Conservation (phyloP, 2,113 vertebrate genomes). For the Sorex fumeus region DNA sequence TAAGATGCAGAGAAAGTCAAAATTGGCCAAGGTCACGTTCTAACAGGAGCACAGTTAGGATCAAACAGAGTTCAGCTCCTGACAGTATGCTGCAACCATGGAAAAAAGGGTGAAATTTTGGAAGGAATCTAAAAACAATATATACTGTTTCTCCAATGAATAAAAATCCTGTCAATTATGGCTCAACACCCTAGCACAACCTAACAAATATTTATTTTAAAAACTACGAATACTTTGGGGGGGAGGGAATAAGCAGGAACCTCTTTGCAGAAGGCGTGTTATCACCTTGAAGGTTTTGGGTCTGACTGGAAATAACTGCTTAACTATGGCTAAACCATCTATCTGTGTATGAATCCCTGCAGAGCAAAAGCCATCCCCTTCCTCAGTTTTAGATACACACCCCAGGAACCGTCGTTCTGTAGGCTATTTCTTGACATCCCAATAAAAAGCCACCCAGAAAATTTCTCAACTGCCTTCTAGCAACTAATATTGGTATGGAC, state of each 20-base stretch:
- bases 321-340: slow-evolving; percentile 26
- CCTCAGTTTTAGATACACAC: not conserved
- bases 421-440: slow-evolving; percentile 39
- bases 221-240: not conserved
- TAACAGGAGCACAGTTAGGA: slow-evolving; percentile 22
- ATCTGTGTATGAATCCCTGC: not conserved
- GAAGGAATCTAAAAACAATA: not conserved
- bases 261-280: slow-evolving; percentile 24
- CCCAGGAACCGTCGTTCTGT: not conserved
- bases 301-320: slow-evolving; percentile 32
- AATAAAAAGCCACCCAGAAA: slow-evolving; percentile 38
- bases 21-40: slow-evolving; percentile 27
- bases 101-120: not conserved
- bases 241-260: not conserved
- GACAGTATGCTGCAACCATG: not conserved
- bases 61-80: not conserved
- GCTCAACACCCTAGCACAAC: not conserved
- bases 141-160: not conserved
- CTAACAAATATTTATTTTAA: not conserved
- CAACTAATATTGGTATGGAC: not conserved
- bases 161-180: not conserved
- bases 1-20: slow-evolving; percentile 60
- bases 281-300: not conserved
- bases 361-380: not conserved
- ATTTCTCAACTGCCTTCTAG: slow-evolving; percentile 33